phyloP scores from a whole-genome alignment of 1,140 invertebrate genomes.

The Agrilus planipennis region DNA sequence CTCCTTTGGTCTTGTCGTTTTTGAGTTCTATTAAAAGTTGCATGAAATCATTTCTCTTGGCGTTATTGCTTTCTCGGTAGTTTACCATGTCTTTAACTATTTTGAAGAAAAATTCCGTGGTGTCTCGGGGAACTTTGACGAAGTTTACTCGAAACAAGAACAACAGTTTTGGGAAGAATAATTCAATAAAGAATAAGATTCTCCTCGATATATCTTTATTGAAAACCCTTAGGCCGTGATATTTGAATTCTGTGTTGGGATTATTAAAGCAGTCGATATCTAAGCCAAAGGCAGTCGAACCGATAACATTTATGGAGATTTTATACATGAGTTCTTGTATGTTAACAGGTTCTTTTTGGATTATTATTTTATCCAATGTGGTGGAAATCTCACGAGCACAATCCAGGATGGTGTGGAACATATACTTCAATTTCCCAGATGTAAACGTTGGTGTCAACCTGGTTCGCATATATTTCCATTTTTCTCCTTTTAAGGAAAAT shows the following conservation, averaged over 20 bases:
- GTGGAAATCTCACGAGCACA: slow-evolving; percentile 10
- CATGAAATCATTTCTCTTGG: slow-evolving; percentile 39
- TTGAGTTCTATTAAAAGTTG: slow-evolving; percentile 41
- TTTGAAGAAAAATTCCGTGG: slow-evolving; percentile 25
- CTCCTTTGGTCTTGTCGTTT: slow-evolving; percentile 22
- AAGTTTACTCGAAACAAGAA: slow-evolving; percentile 4
- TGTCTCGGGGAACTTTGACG: slow-evolving; percentile 11
- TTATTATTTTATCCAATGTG: slow-evolving; percentile 2
- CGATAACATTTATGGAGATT: slow-evolving; percentile 39
- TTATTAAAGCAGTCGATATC: slow-evolving; percentile 35
- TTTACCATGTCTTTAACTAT: slow-evolving; percentile 32
- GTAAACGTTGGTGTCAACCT: slow-evolving; percentile 44
- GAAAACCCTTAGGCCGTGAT: slow-evolving; percentile 13
- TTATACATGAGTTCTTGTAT: slow-evolving; percentile 31
- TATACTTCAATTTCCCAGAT: slow-evolving; percentile 21
- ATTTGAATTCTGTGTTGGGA: slow-evolving; percentile 19
- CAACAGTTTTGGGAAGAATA: slow-evolving; percentile 5
- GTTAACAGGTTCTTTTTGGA: slow-evolving; percentile 32
- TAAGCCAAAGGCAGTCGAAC: slow-evolving; percentile 39
- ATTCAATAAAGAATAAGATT: background rate
- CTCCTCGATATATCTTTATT: background rate
- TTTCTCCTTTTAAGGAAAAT: slow-evolving; percentile 24
- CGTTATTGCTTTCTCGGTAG: slow-evolving; percentile 34
- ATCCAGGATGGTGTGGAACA: slow-evolving; percentile 16
- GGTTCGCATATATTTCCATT: slow-evolving; percentile 40